Evolutionary conservation across 2,113 vertebrate species (phyloP).

Genomic region (Toxotes jaculatrix): DNA sequence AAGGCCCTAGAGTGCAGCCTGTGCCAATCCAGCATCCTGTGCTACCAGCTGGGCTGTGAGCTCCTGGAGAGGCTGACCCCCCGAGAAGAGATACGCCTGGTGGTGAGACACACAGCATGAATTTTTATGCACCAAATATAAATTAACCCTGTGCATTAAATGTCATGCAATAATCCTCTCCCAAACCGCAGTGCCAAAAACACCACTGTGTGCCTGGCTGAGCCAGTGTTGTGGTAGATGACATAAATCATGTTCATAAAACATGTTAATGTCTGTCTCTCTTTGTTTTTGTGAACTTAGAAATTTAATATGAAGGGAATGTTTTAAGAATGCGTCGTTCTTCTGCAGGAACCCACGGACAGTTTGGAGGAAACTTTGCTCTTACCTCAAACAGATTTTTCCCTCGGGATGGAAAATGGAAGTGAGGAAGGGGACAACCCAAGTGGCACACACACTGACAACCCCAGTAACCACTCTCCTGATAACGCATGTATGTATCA

Average conservation of each 20-base stretch:
- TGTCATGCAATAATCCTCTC: neutral
- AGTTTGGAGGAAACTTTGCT: conserved; percentile 96
- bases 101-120: conserved; percentile 87
- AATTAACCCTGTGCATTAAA: conserved; percentile 32
- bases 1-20: conserved; percentile 94
- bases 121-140: conserved; percentile 26
- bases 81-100: conserved; percentile 96
- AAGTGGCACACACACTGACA: conserved; percentile 84
- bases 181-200: conserved; percentile 11
- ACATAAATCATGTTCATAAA: neutral
- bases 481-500: conserved; percentile 87
- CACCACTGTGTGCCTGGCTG: neutral
- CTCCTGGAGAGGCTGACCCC: conserved; percentile 95
- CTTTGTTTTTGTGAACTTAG: conserved; percentile 4
- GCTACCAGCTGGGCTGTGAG: conserved; percentile 97
- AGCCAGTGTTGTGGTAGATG: neutral
- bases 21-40: conserved; percentile 98
- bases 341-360: conserved; percentile 93
- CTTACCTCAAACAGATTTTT: conserved; percentile 88
- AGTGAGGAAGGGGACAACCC: conserved; percentile 88
- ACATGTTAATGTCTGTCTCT: neutral
- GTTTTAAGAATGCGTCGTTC: conserved; percentile 1
- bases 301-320: neutral
- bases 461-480: conserved; percentile 85
- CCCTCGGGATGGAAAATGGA: conserved; percentile 84